These are phyloP conservation scores for Botia kubotai DNA, from an alignment of 2,797 vertebrate genomes.

Conservation along the genomic window DNA sequence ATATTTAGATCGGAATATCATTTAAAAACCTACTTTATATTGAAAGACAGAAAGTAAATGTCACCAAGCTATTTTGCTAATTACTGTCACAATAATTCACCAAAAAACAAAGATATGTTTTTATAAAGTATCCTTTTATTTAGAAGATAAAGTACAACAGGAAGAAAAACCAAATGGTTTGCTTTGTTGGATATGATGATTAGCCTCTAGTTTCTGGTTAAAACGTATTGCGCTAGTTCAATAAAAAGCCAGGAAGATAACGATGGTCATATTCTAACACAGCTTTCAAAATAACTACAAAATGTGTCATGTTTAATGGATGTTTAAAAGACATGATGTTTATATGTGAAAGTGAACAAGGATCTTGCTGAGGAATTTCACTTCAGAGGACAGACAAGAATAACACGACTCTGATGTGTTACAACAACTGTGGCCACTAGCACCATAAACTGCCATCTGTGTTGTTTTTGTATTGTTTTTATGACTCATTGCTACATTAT, in stretches of 20 bases:
- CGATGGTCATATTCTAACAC: background rate
- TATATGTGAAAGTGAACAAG: background rate
- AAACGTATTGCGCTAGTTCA: background rate
- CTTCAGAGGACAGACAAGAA: no score
- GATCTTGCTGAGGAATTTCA: background rate
- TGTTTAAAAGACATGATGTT: background rate
- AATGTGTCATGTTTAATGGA: background rate
- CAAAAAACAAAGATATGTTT: background rate
- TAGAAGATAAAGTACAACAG: conserved; percentile 2
- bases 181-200: conserved; percentile 9
- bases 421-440: background rate
- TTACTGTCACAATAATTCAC: background rate
- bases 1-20: background rate
- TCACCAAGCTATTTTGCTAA: background rate
- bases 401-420: background rate
- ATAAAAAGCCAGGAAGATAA: background rate
- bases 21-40: background rate
- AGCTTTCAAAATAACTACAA: background rate
- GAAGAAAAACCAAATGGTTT: conserved; percentile 1
- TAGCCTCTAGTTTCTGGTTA: background rate
- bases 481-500: background rate
- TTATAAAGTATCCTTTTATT: conserved; percentile 34
- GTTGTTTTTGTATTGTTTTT: background rate
- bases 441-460: no score
- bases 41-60: background rate